Conservation (phyloP, 2,113 vertebrate species). For the Charadrius vociferus region DNA sequence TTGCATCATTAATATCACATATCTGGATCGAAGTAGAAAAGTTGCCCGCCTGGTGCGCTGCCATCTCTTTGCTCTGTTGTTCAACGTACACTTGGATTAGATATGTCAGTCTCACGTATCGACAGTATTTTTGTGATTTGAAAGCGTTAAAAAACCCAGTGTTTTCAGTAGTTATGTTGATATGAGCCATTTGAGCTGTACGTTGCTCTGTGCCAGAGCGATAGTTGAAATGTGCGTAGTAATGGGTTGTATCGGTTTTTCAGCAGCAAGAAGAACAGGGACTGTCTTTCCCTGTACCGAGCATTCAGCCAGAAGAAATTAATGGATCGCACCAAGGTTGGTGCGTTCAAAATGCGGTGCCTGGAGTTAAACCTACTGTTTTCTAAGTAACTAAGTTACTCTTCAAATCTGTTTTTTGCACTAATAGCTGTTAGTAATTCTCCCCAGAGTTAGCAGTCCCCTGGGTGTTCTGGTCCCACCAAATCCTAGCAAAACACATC, state of each 20-base stretch:
- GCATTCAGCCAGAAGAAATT: not conserved
- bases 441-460: not conserved
- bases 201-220: not conserved
- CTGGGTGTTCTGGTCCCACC: not conserved
- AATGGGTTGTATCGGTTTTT: not conserved
- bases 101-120: not conserved
- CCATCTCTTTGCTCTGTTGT: not conserved
- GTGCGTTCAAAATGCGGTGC: not conserved
- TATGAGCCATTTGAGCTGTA: not conserved
- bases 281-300: not conserved
- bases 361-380: not conserved
- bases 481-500: not conserved
- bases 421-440: not conserved
- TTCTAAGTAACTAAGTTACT: not conserved
- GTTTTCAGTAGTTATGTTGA: not conserved
- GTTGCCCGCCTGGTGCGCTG: not conserved
- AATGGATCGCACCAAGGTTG: not conserved
- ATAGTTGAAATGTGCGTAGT: not conserved
- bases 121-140: constrained; percentile 11
- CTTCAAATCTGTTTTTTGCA: not conserved
- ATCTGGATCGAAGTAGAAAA: not conserved
- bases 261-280: not conserved
- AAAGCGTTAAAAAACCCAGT: not conserved
- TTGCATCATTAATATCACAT: not conserved
- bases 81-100: not conserved